Evolutionary conservation across 2,888 invertebrate genomes (phyloP), one percentile per base, ranked within the genome.

Genomic region (Hirudinaria manillensis): DNA sequence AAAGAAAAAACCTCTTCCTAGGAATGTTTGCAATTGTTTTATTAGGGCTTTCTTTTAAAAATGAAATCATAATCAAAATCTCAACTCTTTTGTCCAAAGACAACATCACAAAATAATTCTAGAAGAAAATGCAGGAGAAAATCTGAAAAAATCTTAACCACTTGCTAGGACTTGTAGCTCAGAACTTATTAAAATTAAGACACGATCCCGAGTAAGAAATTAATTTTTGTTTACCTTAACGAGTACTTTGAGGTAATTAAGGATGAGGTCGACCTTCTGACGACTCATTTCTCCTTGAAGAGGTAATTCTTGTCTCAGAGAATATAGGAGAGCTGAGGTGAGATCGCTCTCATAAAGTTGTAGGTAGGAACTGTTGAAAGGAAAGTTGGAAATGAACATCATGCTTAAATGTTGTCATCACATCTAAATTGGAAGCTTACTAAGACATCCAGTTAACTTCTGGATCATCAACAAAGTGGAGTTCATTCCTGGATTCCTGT

Each of bases 281-380:
- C 91, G 92, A 29, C 87, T 87, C 70, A 98, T 90, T 27, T 84
- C 83, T 82, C 90, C 89, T 61, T 89, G 87, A 77, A 90, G 88
- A 3, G 91, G 89, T 36, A 98, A 89, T 87, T 98, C 98, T 80
- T 92, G 91, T 79, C 89, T 89, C 34, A 98, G 86, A 70, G 92
- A 90, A 82, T 91, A 92, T 80, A 90, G 89, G n/a, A 98, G 84
- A 0, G 93, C 91, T 81, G 91, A 92, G 85, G 94, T 93, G 76
- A 98, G 85, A 86, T 98, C 98, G 79, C 90, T 89, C 85, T 93
- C 92, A 84, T 92, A 93, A 0, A 95, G 67, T 55, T 21, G 70
- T 68, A 75, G 4, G 71, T 75, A 75, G 65, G 68, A 68, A 34
- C 68, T 68, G 68, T 34, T 27, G 61, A 27, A 61, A 61, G n/a